Conservation (phyloP, 2,113 vertebrate genomes). For the Micronycteris hirsuta region DNA sequence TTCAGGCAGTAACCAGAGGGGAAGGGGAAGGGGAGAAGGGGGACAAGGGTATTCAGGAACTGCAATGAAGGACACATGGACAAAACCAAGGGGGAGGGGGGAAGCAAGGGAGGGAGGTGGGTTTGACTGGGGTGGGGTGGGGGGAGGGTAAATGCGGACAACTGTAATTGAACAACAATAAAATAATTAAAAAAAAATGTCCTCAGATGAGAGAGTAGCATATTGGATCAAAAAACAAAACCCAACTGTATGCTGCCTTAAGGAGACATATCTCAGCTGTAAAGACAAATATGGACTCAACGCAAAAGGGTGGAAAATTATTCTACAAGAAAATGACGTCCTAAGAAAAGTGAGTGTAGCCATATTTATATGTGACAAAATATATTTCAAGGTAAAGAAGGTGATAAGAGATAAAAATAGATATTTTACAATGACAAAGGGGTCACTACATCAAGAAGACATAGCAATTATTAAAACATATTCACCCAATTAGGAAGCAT, state of each 20-base stretch:
- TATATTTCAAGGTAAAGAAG: neutral
- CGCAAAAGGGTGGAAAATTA: neutral
- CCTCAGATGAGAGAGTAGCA: neutral
- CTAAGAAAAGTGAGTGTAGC: neutral
- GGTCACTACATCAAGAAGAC: neutral
- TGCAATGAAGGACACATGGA: too few relatives aligned
- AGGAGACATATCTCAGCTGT: neutral
- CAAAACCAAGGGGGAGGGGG: too few relatives aligned
- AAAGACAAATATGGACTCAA: neutral
- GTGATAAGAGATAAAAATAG: neutral
- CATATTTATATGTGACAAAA: neutral
- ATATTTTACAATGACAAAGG: neutral
- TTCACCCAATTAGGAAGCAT: neutral
- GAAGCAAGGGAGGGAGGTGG: too few relatives aligned
- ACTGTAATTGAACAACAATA: too few relatives aligned
- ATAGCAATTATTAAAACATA: neutral
- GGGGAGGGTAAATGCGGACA: too few relatives aligned
- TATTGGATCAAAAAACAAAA: neutral
- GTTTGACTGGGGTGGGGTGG: too few relatives aligned
- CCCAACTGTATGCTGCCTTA: neutral
- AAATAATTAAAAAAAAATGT: too few relatives aligned
- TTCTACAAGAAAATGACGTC: neutral
- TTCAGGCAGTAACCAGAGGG: too few relatives aligned
- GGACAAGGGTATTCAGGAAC: too few relatives aligned
- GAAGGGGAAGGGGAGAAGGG: too few relatives aligned